Evolutionary conservation across 2,113 vertebrate species (phyloP).

Genomic region (Scomber colias): DNA sequence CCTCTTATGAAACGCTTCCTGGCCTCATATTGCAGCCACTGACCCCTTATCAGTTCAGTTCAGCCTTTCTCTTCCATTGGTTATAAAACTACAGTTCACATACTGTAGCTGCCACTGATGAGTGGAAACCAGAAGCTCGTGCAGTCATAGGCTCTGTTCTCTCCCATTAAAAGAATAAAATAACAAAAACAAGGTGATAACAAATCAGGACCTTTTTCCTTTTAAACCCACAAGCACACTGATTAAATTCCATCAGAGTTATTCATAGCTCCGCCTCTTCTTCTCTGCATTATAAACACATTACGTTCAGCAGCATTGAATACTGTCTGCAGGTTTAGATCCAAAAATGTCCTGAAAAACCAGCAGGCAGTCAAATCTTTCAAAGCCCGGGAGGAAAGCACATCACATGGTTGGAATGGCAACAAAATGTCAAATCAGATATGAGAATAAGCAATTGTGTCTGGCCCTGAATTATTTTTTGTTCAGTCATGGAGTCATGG

Average conservation of each 20-base stretch:
- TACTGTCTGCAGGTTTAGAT: neutral
- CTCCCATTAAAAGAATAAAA: conserved; percentile 59
- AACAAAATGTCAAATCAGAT: conserved; percentile 70
- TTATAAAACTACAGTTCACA: conserved; percentile 12
- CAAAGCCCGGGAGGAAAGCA: conserved; percentile 33
- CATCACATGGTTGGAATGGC: conserved; percentile 37
- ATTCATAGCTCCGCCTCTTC: conserved; percentile 44
- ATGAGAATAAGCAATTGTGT: conserved; percentile 32
- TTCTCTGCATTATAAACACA: conserved; percentile 26
- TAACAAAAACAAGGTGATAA: conserved; percentile 76
- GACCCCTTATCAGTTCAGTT: conserved; percentile 63
- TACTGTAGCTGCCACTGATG: conserved; percentile 11
- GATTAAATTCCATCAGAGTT: conserved; percentile 75
- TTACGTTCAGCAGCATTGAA: conserved; percentile 6
- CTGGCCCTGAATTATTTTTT: conserved; percentile 40
- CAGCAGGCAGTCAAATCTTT: neutral
- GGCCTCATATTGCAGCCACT: neutral
- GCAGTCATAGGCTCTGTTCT: conserved; percentile 23
- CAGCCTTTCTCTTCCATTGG: conserved; percentile 45
- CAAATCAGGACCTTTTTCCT: conserved; percentile 52
- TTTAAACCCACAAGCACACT: conserved; percentile 28
- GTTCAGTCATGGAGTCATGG: conserved; percentile 28
- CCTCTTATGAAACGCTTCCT: conserved; percentile 70
- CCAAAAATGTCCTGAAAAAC: conserved; percentile 1
- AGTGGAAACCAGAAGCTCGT: conserved; percentile 38